These are phyloP conservation scores for Pseudorectes ferrugineus DNA, from an alignment of 2,113 vertebrate genomes.

Conservation along the genomic window DNA sequence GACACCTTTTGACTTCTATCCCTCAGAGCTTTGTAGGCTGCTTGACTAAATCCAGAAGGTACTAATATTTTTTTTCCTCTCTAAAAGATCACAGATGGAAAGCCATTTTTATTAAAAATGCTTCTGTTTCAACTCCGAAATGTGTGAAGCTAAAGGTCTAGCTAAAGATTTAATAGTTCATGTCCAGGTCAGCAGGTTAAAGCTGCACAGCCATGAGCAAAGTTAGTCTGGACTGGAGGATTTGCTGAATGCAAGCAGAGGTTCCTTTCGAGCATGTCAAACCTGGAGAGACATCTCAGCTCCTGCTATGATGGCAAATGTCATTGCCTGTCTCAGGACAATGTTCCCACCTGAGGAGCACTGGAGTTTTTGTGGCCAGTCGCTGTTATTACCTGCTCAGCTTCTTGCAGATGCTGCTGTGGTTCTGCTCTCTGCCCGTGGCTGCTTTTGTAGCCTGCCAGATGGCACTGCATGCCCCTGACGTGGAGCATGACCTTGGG, in stretches of 20 bases:
- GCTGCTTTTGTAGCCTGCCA: neutral
- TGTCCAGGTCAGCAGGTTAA: neutral
- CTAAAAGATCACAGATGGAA: neutral
- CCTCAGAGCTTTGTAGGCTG: neutral
- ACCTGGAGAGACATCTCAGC: neutral
- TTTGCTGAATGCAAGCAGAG: neutral
- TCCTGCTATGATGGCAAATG: neutral
- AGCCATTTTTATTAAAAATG: neutral
- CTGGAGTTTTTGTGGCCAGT: neutral
- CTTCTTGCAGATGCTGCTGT: neutral
- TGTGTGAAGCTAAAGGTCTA: neutral
- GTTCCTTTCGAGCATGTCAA: neutral
- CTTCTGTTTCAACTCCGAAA: neutral
- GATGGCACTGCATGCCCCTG: neutral
- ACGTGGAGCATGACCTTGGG: neutral
- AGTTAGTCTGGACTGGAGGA: neutral
- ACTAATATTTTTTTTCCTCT: neutral
- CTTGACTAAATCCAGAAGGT: neutral
- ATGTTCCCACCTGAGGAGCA: neutral
- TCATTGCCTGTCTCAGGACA: neutral
- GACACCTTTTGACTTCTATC: conserved; percentile 13
- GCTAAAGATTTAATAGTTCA: neutral
- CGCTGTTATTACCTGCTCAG: neutral
- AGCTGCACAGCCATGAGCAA: neutral
- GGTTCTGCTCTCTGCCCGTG: neutral